Conservation (phyloP, 2,797 vertebrate species). For the Bryconaethiops microstoma region DNA sequence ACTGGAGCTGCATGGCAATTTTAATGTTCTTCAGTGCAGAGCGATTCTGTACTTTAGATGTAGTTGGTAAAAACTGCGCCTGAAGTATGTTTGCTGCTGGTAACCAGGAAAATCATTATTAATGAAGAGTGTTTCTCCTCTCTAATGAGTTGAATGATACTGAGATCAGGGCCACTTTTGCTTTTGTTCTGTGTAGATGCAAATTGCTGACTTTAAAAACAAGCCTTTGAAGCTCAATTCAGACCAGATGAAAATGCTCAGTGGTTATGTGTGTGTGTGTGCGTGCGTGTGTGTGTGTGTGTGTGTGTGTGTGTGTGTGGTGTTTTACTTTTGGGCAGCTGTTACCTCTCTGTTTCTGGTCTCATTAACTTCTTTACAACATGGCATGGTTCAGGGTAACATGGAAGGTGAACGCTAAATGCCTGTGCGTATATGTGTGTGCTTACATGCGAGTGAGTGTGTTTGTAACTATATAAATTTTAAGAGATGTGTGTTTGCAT, state of each 20-base stretch:
- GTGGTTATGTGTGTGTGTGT: constrained; percentile 41
- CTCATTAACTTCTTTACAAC: constrained; percentile 68
- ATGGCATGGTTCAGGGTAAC: constrained; percentile 41
- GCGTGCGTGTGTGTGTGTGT: constrained; percentile 32
- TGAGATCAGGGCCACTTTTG: constrained; percentile 61
- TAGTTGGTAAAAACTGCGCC: constrained; percentile 1
- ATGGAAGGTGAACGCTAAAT: constrained; percentile 43
- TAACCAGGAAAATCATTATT: constrained; percentile 18
- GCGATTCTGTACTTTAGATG: neutral
- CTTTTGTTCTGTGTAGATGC: constrained; percentile 68
- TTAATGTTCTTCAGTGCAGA: constrained; percentile 25
- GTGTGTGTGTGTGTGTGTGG: constrained; percentile 37
- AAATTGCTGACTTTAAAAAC: constrained; percentile 69
- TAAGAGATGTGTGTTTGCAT: neutral
- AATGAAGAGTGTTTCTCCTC: constrained; percentile 1
- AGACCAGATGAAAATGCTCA: constrained; percentile 74
- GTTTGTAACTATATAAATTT: constrained; percentile 21
- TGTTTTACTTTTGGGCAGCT: constrained; percentile 54
- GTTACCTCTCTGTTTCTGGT: constrained; percentile 65
- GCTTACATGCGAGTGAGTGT: constrained; percentile 51
- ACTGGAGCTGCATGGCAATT: constrained; percentile 21
- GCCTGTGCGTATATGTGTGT: constrained; percentile 32
- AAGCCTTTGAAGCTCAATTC: constrained; percentile 72
- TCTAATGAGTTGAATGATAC: constrained; percentile 60
- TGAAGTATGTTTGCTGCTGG: constrained; percentile 30